Evolutionary conservation across 2,797 vertebrate species (phyloP), one percentile per base, ranked within the genome.

Genomic region (Acipenser oxyrinchus): DNA sequence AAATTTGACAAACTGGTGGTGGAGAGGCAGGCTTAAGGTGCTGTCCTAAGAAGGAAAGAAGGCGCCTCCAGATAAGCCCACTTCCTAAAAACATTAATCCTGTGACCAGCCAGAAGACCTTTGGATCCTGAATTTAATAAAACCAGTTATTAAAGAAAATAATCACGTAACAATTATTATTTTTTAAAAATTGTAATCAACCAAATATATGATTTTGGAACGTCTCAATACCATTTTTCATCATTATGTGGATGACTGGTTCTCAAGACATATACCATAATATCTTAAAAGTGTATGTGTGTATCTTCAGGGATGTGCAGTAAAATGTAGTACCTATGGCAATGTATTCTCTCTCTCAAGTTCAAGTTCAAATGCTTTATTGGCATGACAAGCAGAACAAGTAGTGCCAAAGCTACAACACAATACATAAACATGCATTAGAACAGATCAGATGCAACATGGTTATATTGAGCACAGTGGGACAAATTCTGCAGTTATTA

Each of bases 81-180:
- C 95, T 99, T 73, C 95, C 96, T 80, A 99, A 77, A 71, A 98
- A 99, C 94, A 99, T 98, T 72, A 99, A 87, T 67, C 96, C 96
- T 0, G 96, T 99, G 65, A 98, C 83, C 83, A 99, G 82, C 96
- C 96, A 99, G 75, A 99, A 99, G 64, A 94, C 79, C 52, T 91
- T 84, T 11, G 93, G 92, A 71, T 98, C 95, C 97, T 99, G 68
- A 12, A 18, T 18, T 64, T 8, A 71, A 49, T 62, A 49, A 73
- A 8, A 72, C 3, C 37, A 65, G 37, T 37, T 37, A 37, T 37
- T 37, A 37, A 37, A 37, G 37, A 48, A 8, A 60, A 60, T 7
- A 10, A 57, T 57, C 13, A 57, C 9, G n/a, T 57, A 13, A 37
- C 37, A 37, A 37, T 37, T 37, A 1, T 37, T 37, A 1, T 37